Evolutionary conservation across 2,797 vertebrate species (phyloP).

Genomic region (Gila robusta): DNA sequence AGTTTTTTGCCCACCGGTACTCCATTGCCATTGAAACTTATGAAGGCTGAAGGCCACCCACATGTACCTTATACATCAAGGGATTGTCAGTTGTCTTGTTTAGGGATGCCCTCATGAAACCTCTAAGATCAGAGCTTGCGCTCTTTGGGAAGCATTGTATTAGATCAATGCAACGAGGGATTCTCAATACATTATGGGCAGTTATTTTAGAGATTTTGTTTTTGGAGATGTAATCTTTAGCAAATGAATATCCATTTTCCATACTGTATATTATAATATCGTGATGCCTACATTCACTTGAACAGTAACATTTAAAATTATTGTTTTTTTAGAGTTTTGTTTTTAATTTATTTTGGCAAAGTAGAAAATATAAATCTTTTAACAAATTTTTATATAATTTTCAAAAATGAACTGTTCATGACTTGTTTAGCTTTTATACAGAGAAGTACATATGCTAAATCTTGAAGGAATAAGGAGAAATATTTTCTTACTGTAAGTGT

Average conservation of each 20-base stretch:
- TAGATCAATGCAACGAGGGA: constrained; percentile 1
- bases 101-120: constrained; percentile 32
- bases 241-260: not conserved
- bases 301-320: not conserved
- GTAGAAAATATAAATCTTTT: not conserved
- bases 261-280: not conserved
- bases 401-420: not conserved
- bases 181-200: not conserved
- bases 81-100: constrained; percentile 38
- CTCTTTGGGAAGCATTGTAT: not conserved
- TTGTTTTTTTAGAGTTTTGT: not conserved
- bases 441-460: not conserved
- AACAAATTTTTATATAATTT: not conserved
- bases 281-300: not conserved
- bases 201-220: not conserved
- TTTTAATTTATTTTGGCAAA: not conserved
- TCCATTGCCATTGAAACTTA: constrained; percentile 42
- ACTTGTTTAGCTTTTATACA: not conserved
- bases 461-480: not conserved
- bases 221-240: not conserved
- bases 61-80: constrained; percentile 37
- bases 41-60: constrained; percentile 42
- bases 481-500: not conserved
- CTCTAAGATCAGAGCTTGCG: constrained; percentile 2
- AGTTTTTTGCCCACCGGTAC: constrained; percentile 41